A percentile compares a stretch with the other conserved stretches of the same genome.
These are phyloP conservation scores for Kryptolebias ocellatus DNA, from an alignment of 2,797 vertebrate genomes.

Conservation along the genomic window DNA sequence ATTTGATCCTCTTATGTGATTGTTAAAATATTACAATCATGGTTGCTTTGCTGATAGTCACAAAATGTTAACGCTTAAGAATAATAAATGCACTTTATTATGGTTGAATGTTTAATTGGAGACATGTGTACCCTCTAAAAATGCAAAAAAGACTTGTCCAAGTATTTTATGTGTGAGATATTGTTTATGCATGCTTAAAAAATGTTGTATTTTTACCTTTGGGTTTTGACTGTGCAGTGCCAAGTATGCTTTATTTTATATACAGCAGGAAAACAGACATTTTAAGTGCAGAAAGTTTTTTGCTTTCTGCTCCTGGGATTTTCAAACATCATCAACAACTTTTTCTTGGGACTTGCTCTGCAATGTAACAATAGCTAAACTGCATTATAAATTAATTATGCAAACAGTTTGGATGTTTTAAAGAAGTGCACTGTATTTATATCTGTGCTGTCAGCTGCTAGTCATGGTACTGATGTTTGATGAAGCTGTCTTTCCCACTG, in stretches of 20 bases:
- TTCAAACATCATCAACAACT: neutral
- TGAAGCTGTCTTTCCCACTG: conserved; percentile 73
- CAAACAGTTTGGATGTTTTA: conserved; percentile 11
- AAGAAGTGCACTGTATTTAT: conserved; percentile 11
- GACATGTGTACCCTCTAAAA: conserved; percentile 13
- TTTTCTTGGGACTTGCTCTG: too few relatives aligned
- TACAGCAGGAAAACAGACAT: neutral
- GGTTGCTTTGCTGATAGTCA: conserved; percentile 24
- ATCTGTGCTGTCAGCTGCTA: conserved; percentile 36
- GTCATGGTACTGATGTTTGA: conserved; percentile 57
- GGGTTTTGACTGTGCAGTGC: neutral
- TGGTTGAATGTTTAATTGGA: conserved; percentile 31
- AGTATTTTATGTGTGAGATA: neutral
- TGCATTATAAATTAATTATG: neutral
- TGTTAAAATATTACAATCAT: conserved; percentile 26
- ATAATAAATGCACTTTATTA: conserved; percentile 47
- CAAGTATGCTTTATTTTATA: neutral
- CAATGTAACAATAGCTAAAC: neutral
- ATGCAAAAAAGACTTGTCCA: neutral
- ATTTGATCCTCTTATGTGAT: conserved; percentile 25
- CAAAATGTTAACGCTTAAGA: conserved; percentile 39
- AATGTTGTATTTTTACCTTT: neutral
- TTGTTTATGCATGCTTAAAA: neutral
- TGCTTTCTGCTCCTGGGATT: neutral
- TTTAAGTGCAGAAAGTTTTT: neutral